Conservation (phyloP, 2,113 vertebrate species). For the Triplophysa siluroides region DNA sequence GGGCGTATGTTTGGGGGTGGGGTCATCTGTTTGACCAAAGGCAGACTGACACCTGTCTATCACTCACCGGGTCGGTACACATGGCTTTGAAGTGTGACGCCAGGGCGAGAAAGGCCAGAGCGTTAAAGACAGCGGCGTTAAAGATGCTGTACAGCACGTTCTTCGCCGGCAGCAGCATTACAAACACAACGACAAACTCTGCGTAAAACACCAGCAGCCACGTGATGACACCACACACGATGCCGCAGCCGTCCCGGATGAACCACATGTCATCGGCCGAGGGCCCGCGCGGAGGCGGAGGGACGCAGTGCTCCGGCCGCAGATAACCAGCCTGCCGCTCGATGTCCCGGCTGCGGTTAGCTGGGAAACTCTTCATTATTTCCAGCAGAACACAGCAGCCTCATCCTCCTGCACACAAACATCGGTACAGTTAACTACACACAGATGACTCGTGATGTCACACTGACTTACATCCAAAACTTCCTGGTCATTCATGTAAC, state of each 20-base stretch:
- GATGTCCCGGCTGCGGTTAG: conserved; percentile 90
- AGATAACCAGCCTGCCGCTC: conserved; percentile 94
- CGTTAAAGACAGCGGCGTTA: conserved; percentile 90
- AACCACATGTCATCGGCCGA: conserved; percentile 90
- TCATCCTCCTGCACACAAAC: conserved; percentile 23
- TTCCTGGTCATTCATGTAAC: too few species aligned
- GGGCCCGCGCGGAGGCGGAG: conserved; percentile 76
- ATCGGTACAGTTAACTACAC: not conserved
- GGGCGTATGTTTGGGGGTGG: too few species aligned
- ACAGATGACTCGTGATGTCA: too few species aligned
- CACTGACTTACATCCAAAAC: too few species aligned
- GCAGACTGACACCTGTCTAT: not conserved
- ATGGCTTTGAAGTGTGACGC: conserved; percentile 93
- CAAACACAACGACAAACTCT: conserved; percentile 95
- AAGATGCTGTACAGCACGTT: conserved; percentile 86
- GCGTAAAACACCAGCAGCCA: conserved; percentile 96
- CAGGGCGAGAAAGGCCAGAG: conserved; percentile 90
- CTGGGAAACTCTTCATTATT: conserved; percentile 85
- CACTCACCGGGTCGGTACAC: conserved; percentile 97
- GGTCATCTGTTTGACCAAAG: too few species aligned
- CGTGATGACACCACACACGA: conserved; percentile 92
- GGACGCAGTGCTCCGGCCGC: conserved; percentile 88
- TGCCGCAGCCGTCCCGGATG: conserved; percentile 94
- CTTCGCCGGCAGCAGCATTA: conserved; percentile 91
- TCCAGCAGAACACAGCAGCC: conserved; percentile 63